phyloP scores from a whole-genome alignment of 2,113 vertebrate genomes.

The Felis catus region F.catus_Fca126_mat1.0 CM031412.1:75881001-75881500 shows the following conservation, averaged over 20 bases:
- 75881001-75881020: not conserved
- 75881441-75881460: not conserved
- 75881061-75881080: not conserved
- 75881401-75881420: conserved; percentile 29
- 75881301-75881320: conserved; percentile 66
- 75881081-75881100: not conserved
- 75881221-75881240: conserved; percentile 41
- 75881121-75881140: conserved; percentile 7
- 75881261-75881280: conserved; percentile 56
- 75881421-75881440: conserved; percentile 5
- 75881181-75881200: not conserved
- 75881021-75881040: not conserved
- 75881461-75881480: not conserved
- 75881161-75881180: conserved; percentile 39
- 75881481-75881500: conserved; percentile 12
- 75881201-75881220: conserved; percentile 57
- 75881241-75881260: conserved; percentile 65
- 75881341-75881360: conserved; percentile 76
- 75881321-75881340: conserved; percentile 63
- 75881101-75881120: not conserved
- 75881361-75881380: conserved; percentile 65
- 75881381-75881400: conserved; percentile 70
- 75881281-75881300: conserved; percentile 37
- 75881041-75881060: not conserved
- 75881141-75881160: conserved; percentile 62